Conservation (phyloP, 2,888 invertebrate genomes). For the Cantharis rufa region DNA sequence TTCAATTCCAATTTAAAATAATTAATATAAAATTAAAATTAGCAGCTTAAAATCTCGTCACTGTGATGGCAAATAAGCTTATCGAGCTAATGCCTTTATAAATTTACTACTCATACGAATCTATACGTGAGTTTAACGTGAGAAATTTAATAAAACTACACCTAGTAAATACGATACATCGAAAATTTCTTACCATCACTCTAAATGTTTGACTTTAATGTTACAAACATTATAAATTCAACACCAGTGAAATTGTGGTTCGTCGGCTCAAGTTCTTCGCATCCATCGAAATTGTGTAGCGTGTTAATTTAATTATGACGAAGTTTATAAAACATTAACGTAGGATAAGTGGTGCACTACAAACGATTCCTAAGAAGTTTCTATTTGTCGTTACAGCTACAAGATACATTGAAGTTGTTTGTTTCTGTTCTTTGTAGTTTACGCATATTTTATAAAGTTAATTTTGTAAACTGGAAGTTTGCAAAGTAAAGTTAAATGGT, state of each 20-base stretch:
- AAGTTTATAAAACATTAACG: conserved; percentile 17
- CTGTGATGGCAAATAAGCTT: not conserved
- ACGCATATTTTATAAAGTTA: conserved; percentile 31
- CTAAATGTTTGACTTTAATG: not conserved
- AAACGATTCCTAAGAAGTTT: conserved; percentile 25
- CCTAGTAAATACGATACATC: not conserved
- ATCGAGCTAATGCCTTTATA: not conserved
- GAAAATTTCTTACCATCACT: not conserved
- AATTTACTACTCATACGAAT: not conserved
- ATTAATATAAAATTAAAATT: not conserved
- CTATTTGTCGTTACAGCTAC: conserved; percentile 17
- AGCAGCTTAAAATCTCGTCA: not conserved
- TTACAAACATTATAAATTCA: not conserved
- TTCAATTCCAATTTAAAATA: not conserved
- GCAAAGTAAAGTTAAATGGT: conserved; percentile 29
- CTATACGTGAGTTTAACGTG: not conserved
- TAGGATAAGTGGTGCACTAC: conserved; percentile 18
- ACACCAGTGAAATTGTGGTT: conserved; percentile 8
- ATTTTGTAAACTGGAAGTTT: conserved; percentile 20
- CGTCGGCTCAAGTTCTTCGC: not conserved
- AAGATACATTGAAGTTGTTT: conserved; percentile 31
- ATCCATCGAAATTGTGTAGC: conserved; percentile 10
- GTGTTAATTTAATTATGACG: conserved; percentile 23
- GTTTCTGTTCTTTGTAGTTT: conserved; percentile 23
- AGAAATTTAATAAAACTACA: not conserved